Conservation (phyloP, 1,140 invertebrate genomes). For the Aphelenchoides besseyi region DNA sequence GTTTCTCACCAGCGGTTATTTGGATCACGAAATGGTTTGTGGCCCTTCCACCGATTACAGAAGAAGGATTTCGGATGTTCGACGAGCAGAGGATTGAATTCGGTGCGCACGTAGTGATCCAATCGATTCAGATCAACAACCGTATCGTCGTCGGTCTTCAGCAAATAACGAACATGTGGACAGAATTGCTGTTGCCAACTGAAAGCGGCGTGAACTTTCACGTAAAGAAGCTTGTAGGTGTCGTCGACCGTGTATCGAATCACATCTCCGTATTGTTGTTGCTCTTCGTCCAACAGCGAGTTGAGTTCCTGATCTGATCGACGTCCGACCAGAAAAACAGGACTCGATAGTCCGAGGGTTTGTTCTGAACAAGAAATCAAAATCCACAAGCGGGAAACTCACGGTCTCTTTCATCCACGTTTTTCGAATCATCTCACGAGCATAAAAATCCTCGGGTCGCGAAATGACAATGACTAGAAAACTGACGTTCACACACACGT, state of each 20-base stretch:
- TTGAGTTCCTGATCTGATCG: background rate
- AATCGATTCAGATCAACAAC: conserved; percentile 9
- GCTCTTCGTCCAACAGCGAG: background rate
- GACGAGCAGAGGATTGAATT: background rate
- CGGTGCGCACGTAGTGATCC: background rate
- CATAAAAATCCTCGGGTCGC: background rate
- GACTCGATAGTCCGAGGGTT: background rate
- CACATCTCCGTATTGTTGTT: background rate
- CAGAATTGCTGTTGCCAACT: background rate
- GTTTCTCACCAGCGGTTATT: background rate
- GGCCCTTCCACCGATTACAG: background rate
- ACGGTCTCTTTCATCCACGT: conserved; percentile 13
- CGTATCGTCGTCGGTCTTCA: conserved; percentile 22
- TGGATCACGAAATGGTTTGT: background rate
- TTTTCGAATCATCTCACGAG: background rate
- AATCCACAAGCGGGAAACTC: too few species aligned
- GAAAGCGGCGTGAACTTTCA: conserved; percentile 10
- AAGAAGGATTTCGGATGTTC: background rate
- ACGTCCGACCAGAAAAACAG: background rate
- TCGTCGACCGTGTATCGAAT: background rate
- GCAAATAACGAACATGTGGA: conserved; percentile 14
- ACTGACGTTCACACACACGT: background rate
- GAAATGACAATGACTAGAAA: background rate
- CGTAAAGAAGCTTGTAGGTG: background rate
- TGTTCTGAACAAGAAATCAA: background rate